phyloP scores from a whole-genome alignment of 2,113 vertebrate species.

The Oriolus oriolus region DNA sequence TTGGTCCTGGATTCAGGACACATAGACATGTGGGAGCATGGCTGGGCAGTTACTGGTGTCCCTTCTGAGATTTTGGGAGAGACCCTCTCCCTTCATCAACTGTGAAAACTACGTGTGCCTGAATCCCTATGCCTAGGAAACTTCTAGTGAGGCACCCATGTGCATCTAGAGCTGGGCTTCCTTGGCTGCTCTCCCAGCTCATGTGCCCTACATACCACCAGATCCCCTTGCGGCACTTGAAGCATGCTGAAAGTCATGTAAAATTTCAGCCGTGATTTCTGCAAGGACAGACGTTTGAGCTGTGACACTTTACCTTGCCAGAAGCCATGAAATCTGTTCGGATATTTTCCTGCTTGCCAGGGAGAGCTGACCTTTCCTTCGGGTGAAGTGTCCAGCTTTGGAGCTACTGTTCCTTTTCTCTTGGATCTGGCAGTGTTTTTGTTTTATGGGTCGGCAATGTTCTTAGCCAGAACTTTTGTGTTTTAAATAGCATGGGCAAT shows the following conservation, averaged over 20 bases:
- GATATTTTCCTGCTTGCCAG: constrained; percentile 29
- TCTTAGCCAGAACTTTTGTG: not conserved
- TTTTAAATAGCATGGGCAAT: not conserved
- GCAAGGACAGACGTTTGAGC: not conserved
- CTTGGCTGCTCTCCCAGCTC: not conserved
- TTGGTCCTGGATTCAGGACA: not conserved
- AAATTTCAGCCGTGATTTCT: not conserved
- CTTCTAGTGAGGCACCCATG: not conserved
- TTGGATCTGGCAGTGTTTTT: not conserved
- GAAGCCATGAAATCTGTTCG: not conserved
- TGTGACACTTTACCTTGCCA: not conserved
- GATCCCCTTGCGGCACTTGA: not conserved
- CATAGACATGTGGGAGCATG: not conserved
- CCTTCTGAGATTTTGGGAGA: not conserved
- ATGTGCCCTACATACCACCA: not conserved
- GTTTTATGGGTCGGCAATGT: not conserved
- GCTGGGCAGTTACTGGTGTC: not conserved
- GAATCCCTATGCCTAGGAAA: not conserved
- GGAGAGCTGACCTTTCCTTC: constrained; percentile 1
- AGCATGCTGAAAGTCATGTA: not conserved
- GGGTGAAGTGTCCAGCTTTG: not conserved
- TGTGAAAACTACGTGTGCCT: not conserved
- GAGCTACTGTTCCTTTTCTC: not conserved
- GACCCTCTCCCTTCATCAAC: not conserved
- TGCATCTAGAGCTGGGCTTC: not conserved